Conservation (phyloP, 2,888 invertebrate genomes). For the Mythimna pallens region DNA sequence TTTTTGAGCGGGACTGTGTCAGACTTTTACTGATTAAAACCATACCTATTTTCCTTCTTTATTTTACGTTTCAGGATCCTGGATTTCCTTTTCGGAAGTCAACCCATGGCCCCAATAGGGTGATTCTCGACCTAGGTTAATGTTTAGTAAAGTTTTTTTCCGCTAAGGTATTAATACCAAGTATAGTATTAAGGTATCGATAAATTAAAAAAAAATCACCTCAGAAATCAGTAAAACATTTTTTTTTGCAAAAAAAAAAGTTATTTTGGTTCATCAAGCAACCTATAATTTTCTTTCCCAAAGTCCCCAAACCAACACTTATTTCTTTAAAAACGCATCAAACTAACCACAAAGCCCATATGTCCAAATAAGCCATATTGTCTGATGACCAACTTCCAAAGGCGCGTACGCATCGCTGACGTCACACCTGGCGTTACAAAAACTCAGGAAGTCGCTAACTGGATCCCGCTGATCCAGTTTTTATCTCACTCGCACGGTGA, state of each 20-base stretch:
- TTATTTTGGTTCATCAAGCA: background rate
- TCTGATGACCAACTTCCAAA: conserved; percentile 38
- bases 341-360: conserved; percentile 31
- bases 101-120: too few relatives aligned
- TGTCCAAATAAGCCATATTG: conserved; percentile 15
- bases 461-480: conserved; percentile 61
- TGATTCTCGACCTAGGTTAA: too few relatives aligned
- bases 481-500: conserved; percentile 40
- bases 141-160: too few relatives aligned
- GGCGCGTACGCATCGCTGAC: conserved; percentile 49
- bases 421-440: conserved; percentile 68
- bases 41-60: too few relatives aligned
- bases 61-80: too few relatives aligned
- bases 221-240: background rate
- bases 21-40: too few relatives aligned
- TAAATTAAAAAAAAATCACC: too few relatives aligned
- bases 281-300: background rate
- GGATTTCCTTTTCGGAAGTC: too few relatives aligned
- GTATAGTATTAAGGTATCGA: too few relatives aligned
- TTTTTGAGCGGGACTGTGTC: too few relatives aligned
- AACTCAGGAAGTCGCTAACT: conserved; percentile 65
- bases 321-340: conserved; percentile 54
- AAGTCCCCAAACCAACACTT: background rate
- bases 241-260: background rate
- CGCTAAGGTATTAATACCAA: too few relatives aligned